Base-by-base conservation (phyloP, 1,140 invertebrate species). In the Drosophila serrata region DNA sequence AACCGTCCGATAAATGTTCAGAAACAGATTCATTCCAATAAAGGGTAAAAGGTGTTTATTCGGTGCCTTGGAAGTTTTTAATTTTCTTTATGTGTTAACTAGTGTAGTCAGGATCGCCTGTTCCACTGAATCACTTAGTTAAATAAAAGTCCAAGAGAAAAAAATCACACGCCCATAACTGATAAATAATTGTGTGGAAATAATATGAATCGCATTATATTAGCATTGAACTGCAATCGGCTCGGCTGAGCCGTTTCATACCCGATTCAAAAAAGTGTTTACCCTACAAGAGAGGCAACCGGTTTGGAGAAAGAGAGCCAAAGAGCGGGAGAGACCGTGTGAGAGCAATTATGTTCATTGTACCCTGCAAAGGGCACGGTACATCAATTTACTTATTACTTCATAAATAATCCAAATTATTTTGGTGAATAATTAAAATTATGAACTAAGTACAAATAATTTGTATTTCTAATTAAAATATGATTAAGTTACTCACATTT, bases 221-320 rank as follows among this genome's bases (percentile, higher is more conserved):
- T 46, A n/a, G 12, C 19, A 55, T 40, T 62, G 29, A 51, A 55
- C 24, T 72, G 46, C 39, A 46, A 24, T 12, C 39, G 29, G 22
- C 17, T 37, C 22, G 24, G 17, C 9, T 17, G 24, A 51, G 51
- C 70, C 74, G 74, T 35, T 76, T 65, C 33, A 17, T 24, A 74
- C 15, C 70, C 70, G 69, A 40, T 75, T 75, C 37, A 29, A 68
- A 63, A 63, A 49, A 49, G n/a, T 61, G 33, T 46, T 45, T 35
- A 31, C 19, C n/a, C 15, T 22, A 43, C 22, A 42, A 46, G 35
- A 56, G 22, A 39, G 42, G 27, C 15, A 59, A 67, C 55, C 61
- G 33, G 53, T 58, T 57, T 59, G 13, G 9, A 29, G 17, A 48
- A 31, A 42, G 31, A 42, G 39, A 45, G 19, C 6, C 24, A 45